Evolutionary conservation across 2,113 vertebrate species (phyloP).

Genomic region (Pipra filicauda): DNA sequence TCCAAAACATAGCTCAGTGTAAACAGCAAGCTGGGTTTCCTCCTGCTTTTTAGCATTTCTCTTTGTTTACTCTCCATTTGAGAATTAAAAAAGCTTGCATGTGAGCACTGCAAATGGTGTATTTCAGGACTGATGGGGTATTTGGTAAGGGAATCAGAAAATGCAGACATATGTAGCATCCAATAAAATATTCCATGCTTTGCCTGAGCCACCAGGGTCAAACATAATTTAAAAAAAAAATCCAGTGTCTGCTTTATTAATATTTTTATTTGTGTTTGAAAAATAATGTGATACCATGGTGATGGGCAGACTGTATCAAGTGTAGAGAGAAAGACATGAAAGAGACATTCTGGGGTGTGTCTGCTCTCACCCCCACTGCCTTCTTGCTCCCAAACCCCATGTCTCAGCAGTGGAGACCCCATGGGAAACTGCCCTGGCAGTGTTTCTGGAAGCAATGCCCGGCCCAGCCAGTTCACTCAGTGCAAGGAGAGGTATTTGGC

Average conservation of each 20-base stretch:
- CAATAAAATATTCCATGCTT: not conserved
- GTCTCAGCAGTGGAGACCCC: not conserved
- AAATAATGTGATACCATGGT: slow-evolving; percentile 34
- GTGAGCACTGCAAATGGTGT: slow-evolving; percentile 24
- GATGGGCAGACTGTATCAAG: not conserved
- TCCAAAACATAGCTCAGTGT: slow-evolving; percentile 29
- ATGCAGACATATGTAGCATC: not conserved
- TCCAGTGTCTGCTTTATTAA: not conserved
- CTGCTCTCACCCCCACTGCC: not conserved
- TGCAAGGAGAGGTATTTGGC: not conserved
- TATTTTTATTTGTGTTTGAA: not conserved
- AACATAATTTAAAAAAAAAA: not conserved
- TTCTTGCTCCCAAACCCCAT: not conserved
- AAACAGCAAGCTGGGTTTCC: not conserved
- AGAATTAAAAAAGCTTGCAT: slow-evolving; percentile 2
- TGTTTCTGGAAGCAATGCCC: not conserved
- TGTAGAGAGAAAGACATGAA: not conserved
- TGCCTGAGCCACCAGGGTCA: not conserved
- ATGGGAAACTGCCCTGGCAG: not conserved
- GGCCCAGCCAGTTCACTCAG: not conserved
- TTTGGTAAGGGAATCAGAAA: not conserved
- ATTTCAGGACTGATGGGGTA: not conserved
- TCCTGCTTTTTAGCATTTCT: slow-evolving; percentile 1
- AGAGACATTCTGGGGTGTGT: not conserved
- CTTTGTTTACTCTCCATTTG: slow-evolving; percentile 48